Conservation (phyloP, 2,888 invertebrate species). For the Arrhopalites spinosus region DNA sequence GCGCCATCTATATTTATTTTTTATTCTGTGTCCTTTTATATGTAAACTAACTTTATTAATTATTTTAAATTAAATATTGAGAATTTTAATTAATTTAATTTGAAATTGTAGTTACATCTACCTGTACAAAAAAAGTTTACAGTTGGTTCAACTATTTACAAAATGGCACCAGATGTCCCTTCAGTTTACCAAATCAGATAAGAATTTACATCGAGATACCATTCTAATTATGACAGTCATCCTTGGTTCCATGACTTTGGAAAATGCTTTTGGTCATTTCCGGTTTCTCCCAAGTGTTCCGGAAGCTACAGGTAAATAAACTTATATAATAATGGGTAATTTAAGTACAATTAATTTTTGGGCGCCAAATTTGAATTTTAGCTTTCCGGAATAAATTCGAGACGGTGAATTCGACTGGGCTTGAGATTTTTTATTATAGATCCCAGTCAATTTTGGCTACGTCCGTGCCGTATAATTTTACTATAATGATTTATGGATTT, state of each 20-base stretch:
- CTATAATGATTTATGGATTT: neutral
- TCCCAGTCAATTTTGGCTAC: slow-evolving; percentile 12
- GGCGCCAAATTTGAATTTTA: no score
- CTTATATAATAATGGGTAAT: neutral
- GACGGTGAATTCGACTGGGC: neutral
- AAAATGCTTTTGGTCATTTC: slow-evolving; percentile 24
- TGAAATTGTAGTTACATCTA: no score
- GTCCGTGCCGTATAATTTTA: slow-evolving; percentile 4
- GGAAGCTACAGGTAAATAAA: slow-evolving; percentile 5
- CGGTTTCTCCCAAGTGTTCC: slow-evolving; percentile 3
- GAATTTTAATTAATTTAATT: no score
- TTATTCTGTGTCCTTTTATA: neutral
- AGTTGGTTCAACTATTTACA: neutral
- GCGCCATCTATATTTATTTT: neutral
- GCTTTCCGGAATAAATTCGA: neutral
- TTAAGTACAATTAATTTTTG: no score
- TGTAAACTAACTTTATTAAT: neutral
- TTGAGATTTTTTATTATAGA: slow-evolving; percentile 15
- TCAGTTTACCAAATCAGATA: neutral
- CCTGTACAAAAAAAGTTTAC: neutral
- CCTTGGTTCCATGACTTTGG: slow-evolving; percentile 14
- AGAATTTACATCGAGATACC: neutral
- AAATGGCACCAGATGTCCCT: slow-evolving; percentile 10
- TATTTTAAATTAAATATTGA: no score
- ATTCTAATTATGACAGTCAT: slow-evolving; percentile 3